Evolutionary conservation across 1,140 invertebrate species (phyloP).

Genomic region (Apolygus lucorum): DNA sequence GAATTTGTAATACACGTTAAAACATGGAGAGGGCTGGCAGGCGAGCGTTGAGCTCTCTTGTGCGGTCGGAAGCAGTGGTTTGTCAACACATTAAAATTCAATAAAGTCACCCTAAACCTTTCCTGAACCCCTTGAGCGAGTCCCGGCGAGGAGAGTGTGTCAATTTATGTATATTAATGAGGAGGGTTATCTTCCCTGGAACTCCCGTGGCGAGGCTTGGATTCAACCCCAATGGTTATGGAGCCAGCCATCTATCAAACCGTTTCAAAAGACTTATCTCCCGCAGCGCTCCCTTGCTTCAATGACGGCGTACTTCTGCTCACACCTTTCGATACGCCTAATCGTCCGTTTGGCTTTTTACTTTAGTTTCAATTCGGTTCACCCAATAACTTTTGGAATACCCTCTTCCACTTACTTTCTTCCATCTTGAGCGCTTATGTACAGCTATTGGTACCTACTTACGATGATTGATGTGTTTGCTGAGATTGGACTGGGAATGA

Average conservation of each 20-base stretch:
- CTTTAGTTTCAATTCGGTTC: too few relatives aligned
- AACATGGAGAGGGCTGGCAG: background rate
- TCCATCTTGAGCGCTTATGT: too few relatives aligned
- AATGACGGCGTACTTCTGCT: conserved; percentile 10
- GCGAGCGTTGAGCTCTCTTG: background rate
- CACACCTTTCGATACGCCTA: background rate
- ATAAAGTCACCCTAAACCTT: conserved; percentile 3
- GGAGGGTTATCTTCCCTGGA: background rate
- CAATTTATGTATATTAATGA: conserved; percentile 17
- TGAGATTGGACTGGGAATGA: too few relatives aligned
- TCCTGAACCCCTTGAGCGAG: background rate
- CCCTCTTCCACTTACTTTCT: too few relatives aligned
- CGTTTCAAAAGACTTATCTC: conserved; percentile 16
- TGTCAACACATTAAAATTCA: conserved; percentile 17
- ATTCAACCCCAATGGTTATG: background rate
- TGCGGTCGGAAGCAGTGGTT: conserved; percentile 7
- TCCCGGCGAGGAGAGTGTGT: background rate
- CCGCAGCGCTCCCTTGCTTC: background rate
- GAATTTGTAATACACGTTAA: conserved; percentile 4
- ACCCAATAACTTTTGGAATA: too few relatives aligned
- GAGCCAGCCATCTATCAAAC: background rate
- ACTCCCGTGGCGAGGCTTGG: background rate
- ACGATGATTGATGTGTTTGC: too few relatives aligned
- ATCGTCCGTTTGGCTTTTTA: background rate
- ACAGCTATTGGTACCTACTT: too few relatives aligned